phyloP scores from a whole-genome alignment of 2,888 invertebrate species.

The Apomyelois bistriatella region DNA sequence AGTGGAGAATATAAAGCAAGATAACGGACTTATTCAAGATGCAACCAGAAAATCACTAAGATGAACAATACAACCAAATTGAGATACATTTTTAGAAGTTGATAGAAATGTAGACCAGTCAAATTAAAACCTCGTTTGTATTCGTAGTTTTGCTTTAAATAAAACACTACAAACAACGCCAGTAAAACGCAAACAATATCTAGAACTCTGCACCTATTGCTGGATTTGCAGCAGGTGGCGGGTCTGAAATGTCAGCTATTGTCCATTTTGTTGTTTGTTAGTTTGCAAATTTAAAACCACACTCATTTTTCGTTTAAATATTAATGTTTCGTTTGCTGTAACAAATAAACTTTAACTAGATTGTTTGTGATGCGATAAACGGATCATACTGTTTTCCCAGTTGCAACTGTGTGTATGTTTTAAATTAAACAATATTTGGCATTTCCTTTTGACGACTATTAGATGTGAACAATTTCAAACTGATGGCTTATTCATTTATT shows the following conservation, averaged over 20 bases:
- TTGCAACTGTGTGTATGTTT: too few species aligned
- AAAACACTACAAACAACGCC: not conserved
- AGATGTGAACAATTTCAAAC: too few species aligned
- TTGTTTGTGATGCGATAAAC: not conserved
- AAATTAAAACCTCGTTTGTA: not conserved
- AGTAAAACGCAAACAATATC: not conserved
- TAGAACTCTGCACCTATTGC: not conserved
- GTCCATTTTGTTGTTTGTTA: not conserved
- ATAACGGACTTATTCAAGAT: too few species aligned
- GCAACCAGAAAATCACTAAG: too few species aligned
- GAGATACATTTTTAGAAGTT: too few species aligned
- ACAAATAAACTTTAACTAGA: not conserved
- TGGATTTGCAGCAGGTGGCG: not conserved
- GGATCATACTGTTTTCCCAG: too few species aligned
- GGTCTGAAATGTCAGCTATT: not conserved
- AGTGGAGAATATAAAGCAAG: too few species aligned
- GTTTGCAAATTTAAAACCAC: conserved; percentile 14
- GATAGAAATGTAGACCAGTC: too few species aligned
- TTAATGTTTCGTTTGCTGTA: not conserved
- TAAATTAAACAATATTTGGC: too few species aligned
- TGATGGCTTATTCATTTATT: too few species aligned
- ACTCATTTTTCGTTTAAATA: conserved; percentile 8
- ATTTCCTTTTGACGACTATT: too few species aligned
- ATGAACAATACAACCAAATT: too few species aligned
- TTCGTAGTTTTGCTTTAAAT: not conserved